phyloP scores from a whole-genome alignment of 2,113 vertebrate genomes.

The Corythoichthys haematopterus region DNA sequence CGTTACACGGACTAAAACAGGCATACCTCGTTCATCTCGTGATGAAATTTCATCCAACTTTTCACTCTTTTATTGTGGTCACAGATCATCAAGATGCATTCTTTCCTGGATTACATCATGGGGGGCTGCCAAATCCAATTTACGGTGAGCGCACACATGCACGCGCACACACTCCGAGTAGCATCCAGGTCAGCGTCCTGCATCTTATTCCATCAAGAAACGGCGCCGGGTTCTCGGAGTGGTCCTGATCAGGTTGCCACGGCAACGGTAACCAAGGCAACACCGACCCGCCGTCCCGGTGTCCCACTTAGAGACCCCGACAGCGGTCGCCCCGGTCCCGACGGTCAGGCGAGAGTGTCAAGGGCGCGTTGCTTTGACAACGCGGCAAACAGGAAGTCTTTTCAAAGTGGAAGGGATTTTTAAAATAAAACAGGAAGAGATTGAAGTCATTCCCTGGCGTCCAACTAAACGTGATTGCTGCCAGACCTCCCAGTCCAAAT shows the following conservation, averaged over 20 bases:
- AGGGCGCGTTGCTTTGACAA: neutral
- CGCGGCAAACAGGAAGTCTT: neutral
- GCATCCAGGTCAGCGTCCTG: neutral
- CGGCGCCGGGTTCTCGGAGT: neutral
- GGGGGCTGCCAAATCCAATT: constrained; percentile 99
- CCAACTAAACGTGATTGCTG: too few relatives aligned
- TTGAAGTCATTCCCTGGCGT: too few relatives aligned
- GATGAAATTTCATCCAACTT: neutral
- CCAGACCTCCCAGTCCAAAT: too few relatives aligned
- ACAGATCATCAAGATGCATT: constrained; percentile 99
- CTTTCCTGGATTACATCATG: constrained; percentile 99
- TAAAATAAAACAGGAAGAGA: neutral
- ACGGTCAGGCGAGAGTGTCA: neutral
- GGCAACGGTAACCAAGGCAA: constrained; percentile 43
- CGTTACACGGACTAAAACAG: neutral
- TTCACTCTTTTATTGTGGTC: constrained; percentile 10
- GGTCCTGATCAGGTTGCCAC: constrained; percentile 21
- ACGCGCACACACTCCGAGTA: constrained; percentile 6
- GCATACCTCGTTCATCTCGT: neutral
- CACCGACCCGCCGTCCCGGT: constrained; percentile 4
- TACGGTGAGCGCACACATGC: constrained; percentile 79
- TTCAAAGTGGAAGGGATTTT: neutral
- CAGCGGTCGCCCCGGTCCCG: constrained; percentile 22
- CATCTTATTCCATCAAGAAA: constrained; percentile 1
- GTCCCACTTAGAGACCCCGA: constrained; percentile 33